Evolutionary conservation across 1,140 invertebrate genomes (phyloP), one percentile per base, ranked within the genome.

Genomic region (Littorina saxatilis): DNA sequence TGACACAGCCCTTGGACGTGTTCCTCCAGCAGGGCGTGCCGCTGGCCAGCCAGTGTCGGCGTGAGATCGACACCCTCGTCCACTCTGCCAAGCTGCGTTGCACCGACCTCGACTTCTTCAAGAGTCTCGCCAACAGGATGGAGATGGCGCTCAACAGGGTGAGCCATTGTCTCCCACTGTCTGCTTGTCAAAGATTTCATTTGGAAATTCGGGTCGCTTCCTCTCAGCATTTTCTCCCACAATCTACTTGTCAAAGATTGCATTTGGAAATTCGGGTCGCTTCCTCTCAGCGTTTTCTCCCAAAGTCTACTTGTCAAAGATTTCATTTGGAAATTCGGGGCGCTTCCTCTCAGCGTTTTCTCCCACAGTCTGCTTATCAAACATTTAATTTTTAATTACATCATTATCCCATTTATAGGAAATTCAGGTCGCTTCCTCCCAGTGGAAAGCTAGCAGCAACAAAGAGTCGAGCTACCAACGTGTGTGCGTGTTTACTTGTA

Each of bases 1-100:
- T 87, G 70, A 85, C 85, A 1, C 85, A 85, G 73, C 85, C 86
- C 2, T 63, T 84, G 17, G 86, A 86, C 23, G 81, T 84, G 52
- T 78, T 85, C 17, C 52, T 86, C 5, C 79, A 83, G 40, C 68
- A 79, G 50, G 55, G 80, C 13, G 35, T 27, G 20, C 43, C 58
- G 35, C n/a, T 82, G 39, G 70, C 35, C 7, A 29, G 83, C 50
- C 78, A 68, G 43, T 82, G 82, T 79, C 58, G 79, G 27, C 55
- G 79, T 17, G 84, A 84, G 47, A 79, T 84, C 1, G 61, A 79
- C 39, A 77, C 50, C 4, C 81, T 84, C 50, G 52, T 87, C 20
- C 68, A 70, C 20, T 52, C n/a, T 32, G 77, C 80, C 55, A 87
- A 83, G 50, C 29, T 76, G 23, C 52, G 83, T 3, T 86, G 83